Evolutionary conservation across 35 echinoderm and acorn worm species (phyloP), one percentile per base, ranked within the genome.

Genomic region (Diadema setosum): DNA sequence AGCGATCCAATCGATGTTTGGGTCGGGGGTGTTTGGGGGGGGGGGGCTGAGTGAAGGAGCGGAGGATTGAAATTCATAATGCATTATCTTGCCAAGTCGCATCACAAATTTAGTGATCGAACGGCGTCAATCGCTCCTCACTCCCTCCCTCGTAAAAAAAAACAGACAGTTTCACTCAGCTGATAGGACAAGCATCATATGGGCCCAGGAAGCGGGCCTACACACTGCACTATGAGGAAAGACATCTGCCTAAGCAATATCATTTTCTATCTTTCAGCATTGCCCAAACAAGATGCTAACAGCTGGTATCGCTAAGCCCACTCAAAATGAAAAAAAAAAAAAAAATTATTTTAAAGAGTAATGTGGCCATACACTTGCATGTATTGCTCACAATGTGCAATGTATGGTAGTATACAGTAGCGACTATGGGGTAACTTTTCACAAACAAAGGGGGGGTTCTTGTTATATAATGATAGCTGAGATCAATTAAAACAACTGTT

Each of bases 301-400:
- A 67, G 63, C 63, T 67, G 63, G 4, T 16, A 67, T 67, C 63
- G 37, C 37, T 34, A 29, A 67, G 37, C 63, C 63, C 63, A 67
- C 63, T n/a, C n/a, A n/a, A n/a, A n/a, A n/a, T n/a, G n/a, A n/a
- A n/a, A n/a, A n/a, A n/a, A n/a, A n/a, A n/a, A n/a, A n/a, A n/a
- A n/a, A 67, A 67, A 60, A 67, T 67, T 67, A 67, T 67, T 67
- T 67, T n/a, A n/a, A n/a, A n/a, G n/a, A n/a, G n/a, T n/a, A n/a
- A n/a, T n/a, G n/a, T n/a, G n/a, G n/a, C n/a, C n/a, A n/a, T n/a
- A n/a, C n/a, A n/a, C n/a, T n/a, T n/a, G n/a, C n/a, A n/a, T n/a
- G n/a, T n/a, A n/a, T n/a, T n/a, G n/a, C n/a, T n/a, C n/a, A n/a
- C n/a, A n/a, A n/a, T n/a, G n/a, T n/a, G n/a, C n/a, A n/a, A n/a